Percentiles rank a stretch among this genome's conserved stretches.
phyloP scores from a whole-genome alignment of 2,113 vertebrate species.

The Lichenostomus cassidix region DNA sequence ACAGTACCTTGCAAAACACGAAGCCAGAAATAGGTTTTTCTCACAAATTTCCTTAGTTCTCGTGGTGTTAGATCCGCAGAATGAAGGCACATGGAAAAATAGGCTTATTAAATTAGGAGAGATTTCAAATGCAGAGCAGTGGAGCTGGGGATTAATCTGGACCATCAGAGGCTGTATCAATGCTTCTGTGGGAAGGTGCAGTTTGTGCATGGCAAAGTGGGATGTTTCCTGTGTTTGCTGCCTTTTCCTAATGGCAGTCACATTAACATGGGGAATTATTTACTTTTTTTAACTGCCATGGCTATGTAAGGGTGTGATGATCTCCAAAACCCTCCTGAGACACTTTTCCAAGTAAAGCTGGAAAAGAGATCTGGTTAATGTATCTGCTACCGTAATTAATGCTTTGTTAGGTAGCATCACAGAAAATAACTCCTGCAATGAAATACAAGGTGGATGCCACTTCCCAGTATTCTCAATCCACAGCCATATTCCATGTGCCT shows the following conservation, averaged over 20 bases:
- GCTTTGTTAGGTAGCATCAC: neutral
- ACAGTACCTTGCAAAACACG: neutral
- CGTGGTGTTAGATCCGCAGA: neutral
- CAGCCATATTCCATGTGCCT: neutral
- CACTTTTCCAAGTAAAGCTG: neutral
- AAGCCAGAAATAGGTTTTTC: neutral
- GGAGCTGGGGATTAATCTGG: neutral
- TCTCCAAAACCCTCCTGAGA: neutral
- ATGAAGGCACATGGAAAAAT: slow-evolving; percentile 15
- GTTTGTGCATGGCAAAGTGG: neutral
- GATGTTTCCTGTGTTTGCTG: neutral
- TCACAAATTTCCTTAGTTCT: neutral
- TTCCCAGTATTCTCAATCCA: neutral
- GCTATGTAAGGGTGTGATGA: neutral
- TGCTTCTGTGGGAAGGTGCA: neutral
- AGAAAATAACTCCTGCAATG: neutral
- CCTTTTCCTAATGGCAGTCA: neutral
- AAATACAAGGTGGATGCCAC: neutral
- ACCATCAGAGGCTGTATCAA: neutral
- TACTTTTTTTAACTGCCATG: neutral
- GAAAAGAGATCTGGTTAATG: neutral
- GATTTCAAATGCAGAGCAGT: neutral
- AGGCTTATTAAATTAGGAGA: neutral
- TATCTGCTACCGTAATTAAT: neutral
- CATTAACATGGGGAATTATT: neutral